Evolutionary conservation across 2,888 invertebrate genomes (phyloP).

Genomic region (Ernsta delagoae): DNA sequence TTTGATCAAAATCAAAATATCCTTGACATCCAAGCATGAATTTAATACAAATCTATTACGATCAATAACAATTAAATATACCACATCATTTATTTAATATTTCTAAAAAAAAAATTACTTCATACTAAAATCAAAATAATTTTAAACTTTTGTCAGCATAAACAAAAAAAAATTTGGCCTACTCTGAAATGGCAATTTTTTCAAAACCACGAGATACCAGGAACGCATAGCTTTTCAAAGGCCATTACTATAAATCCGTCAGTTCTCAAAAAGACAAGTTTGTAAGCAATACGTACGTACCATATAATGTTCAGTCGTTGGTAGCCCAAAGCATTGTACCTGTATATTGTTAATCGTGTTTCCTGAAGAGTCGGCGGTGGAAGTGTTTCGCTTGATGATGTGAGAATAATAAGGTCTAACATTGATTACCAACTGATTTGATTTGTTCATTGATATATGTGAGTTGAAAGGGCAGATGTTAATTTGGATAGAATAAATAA

Average conservation of each 20-base stretch:
- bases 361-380: slow-evolving; percentile 18
- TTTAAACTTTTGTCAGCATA: no score
- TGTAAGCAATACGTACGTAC: slow-evolving; percentile 50
- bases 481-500: not conserved
- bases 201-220: no score
- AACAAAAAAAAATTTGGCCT: no score
- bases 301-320: slow-evolving; percentile 38
- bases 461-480: not conserved
- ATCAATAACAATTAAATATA: no score
- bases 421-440: not conserved
- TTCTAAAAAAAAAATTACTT: no score
- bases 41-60: no score
- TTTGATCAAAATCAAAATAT: not conserved
- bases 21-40: no score
- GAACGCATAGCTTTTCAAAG: no score
- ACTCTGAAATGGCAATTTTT: no score
- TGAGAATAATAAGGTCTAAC: not conserved
- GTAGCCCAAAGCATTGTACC: slow-evolving; percentile 41
- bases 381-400: slow-evolving; percentile 25
- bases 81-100: no score
- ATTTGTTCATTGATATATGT: slow-evolving; percentile 6
- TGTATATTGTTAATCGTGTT: slow-evolving; percentile 38
- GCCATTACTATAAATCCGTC: no score
- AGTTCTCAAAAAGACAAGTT: slow-evolving; percentile 19
- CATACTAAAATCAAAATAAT: no score